Evolutionary conservation across 1,140 invertebrate species (phyloP), one percentile per base, ranked within the genome.

Genomic region (Onthophagus taurus): DNA sequence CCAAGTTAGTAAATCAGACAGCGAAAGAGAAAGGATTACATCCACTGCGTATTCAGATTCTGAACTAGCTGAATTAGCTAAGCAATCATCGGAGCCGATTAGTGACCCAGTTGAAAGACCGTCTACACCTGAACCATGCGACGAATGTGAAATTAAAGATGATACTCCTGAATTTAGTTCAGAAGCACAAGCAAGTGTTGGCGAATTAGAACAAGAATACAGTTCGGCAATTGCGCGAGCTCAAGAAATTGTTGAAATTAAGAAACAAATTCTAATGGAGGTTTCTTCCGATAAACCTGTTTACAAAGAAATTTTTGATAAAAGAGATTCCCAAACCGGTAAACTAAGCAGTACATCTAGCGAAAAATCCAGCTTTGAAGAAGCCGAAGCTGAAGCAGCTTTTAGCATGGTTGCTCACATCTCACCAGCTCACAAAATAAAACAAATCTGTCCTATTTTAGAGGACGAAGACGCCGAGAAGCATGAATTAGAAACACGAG

Each of bases 391-490:
- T 29, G 71, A 72, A 54, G 66, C 66, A 5, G 67, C 59, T 24
- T 69, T 70, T 46, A 66, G 60, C 38, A 66, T 67, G 64, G 62
- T 66, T 21, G 59, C 66, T 6, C 67, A 68, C 48, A 50, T 66
- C 19, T 64, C 61, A 11, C 65, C 64, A 16, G 54, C 56, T 7
- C 58, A 62, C 38, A 65, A 66, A 49, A 52, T 62, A 2, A 60
- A 61, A 48, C 58, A 64, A 44, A 66, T 68, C 11, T 58, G 60
- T 17, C 67, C 73, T 1, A 75, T 76, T 39, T 57, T 71, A 8
- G 74, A 77, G 55, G 72, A 76, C 45, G 65, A 63, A 42, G 64
- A 61, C 42, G 71, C 70, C 7, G 73, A 76, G 54, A 66, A 72
- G 29, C 66, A 68, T 50, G 68, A 71, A 58, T 47, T 67, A 31